Conservation (phyloP, 2,113 vertebrate species). For the Toxotes jaculatrix region DNA sequence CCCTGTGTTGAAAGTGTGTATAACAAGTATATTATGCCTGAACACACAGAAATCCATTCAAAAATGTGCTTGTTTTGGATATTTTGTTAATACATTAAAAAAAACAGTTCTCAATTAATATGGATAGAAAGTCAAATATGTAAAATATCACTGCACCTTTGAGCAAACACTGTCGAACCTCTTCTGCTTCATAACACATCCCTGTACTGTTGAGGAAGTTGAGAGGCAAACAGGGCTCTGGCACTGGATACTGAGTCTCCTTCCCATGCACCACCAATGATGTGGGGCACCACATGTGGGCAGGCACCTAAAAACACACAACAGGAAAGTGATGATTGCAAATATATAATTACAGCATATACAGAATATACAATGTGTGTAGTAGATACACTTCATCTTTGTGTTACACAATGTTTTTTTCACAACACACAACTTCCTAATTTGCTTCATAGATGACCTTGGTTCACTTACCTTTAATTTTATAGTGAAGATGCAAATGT, state of each 20-base stretch:
- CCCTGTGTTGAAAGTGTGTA: conserved; percentile 45
- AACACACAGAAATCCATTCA: not conserved
- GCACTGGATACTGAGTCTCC: conserved; percentile 82
- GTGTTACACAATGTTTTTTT: not conserved
- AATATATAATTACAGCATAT: not conserved
- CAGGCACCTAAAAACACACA: conserved; percentile 81
- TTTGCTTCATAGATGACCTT: not conserved
- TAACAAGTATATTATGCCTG: not conserved
- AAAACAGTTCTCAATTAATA: not conserved
- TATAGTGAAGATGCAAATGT: not conserved
- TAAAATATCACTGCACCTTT: conserved; percentile 78
- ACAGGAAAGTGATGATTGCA: not conserved
- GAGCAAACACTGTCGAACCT: conserved; percentile 87
- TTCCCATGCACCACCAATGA: conserved; percentile 82
- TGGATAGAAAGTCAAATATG: not conserved
- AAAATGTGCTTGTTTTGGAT: not conserved
- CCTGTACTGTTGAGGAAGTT: conserved; percentile 84
- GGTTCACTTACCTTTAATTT: not conserved
- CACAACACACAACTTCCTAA: not conserved
- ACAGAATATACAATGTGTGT: not conserved
- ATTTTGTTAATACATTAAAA: not conserved
- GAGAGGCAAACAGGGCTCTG: conserved; percentile 77
- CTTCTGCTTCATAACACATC: conserved; percentile 88
- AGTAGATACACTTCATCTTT: not conserved
- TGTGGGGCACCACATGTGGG: conserved; percentile 86